Evolutionary conservation across 2,113 vertebrate species (phyloP).

Genomic region (Mastomys natalensis): DNA sequence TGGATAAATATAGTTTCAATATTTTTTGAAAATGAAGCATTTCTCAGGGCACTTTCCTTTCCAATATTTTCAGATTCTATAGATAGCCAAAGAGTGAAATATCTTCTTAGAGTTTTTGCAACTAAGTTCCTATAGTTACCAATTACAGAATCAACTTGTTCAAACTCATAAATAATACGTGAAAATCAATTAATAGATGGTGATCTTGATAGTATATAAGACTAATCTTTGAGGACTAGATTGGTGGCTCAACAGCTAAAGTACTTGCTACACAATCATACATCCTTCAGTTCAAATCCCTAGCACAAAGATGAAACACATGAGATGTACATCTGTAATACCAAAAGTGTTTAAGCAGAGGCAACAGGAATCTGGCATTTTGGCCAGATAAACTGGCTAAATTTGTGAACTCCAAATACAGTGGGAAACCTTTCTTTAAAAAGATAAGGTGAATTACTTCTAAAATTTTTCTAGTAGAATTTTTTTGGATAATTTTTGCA

Average conservation of each 20-base stretch:
- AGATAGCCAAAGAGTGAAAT: background rate
- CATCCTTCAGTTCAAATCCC: background rate
- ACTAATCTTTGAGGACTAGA: background rate
- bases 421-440: background rate
- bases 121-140: background rate
- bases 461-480: background rate
- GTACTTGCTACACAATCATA: background rate
- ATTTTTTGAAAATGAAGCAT: slow-evolving; percentile 63
- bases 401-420: background rate
- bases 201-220: background rate
- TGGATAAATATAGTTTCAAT: slow-evolving; percentile 50
- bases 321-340: background rate
- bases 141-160: background rate
- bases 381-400: background rate
- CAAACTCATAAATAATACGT: background rate
- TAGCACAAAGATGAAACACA: background rate
- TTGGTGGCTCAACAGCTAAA: background rate
- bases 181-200: background rate
- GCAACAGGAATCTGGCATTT: background rate
- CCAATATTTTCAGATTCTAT: slow-evolving; percentile 23
- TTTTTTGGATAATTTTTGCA: background rate
- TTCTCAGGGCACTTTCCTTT: background rate
- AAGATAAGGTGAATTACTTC: background rate
- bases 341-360: background rate
- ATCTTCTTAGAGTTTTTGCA: background rate